Evolutionary conservation across 2,797 vertebrate genomes (phyloP).

Genomic region (Pristis pectinata): DNA sequence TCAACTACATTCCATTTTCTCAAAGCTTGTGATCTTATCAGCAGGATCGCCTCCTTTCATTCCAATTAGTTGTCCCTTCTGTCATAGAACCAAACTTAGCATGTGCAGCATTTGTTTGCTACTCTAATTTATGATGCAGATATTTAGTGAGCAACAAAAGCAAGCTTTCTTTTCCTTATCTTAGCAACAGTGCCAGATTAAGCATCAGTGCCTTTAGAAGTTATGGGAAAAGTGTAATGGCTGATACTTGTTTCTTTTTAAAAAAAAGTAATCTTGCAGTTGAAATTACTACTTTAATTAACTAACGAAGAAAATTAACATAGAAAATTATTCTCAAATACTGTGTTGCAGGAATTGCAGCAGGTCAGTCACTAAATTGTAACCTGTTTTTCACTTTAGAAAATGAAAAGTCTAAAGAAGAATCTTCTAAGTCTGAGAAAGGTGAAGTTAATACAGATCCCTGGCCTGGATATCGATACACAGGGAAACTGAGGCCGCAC

Average conservation of each 20-base stretch:
- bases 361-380: neutral
- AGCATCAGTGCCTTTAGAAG: no score
- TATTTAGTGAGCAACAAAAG: neutral
- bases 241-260: neutral
- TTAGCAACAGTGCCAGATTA: neutral
- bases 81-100: neutral
- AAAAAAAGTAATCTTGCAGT: neutral
- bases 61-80: neutral
- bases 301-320: neutral
- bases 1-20: neutral
- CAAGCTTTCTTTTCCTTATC: neutral
- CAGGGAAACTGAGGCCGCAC: constrained; percentile 86
- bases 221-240: neutral
- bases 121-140: neutral
- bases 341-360: neutral
- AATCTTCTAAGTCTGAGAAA: constrained; percentile 73
- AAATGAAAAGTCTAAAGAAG: constrained; percentile 82
- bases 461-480: constrained; percentile 91
- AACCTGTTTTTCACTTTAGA: constrained; percentile 54
- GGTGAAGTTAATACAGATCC: constrained; percentile 89
- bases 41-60: neutral
- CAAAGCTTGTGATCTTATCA: neutral
- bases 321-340: neutral
- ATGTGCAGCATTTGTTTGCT: neutral
- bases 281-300: neutral